Base-by-base conservation (phyloP, 2,888 invertebrate species). In the Lissocephala sabroskyi region DNA sequence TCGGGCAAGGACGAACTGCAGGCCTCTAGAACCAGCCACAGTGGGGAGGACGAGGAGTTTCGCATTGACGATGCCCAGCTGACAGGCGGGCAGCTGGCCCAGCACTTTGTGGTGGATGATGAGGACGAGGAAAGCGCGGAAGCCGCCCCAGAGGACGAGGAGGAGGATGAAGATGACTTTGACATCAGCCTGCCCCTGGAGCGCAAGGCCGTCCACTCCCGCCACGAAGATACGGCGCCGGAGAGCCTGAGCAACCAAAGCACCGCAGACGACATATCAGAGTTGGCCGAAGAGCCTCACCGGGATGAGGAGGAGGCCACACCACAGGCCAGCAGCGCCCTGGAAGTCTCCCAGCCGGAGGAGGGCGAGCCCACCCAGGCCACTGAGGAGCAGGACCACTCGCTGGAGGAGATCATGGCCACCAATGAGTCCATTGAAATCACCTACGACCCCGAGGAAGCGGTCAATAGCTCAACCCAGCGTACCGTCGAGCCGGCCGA, bases 221-320 rank as follows among this genome's bases (percentile, higher is more conserved):
- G 59, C 0, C 79, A 80, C 28, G 36, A 47, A 11, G 41, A 45
- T 5, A 50, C 59, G 5, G 11, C 1, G 3, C 39, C 49, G 2
- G 63, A 65, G 30, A 82, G 81, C 42, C 51, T 79, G 3, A 78
- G 75, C 32, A 82, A 83, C 49, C 82, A 85, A 52, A 82, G 82
- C 51, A 84, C 85, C 16, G 77, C 83, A 1, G 79, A 84, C 51
- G 84, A 85, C 62, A 81, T 84, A 0, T 84, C 84, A 0, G 85
- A 85, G 14, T 59, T 83, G 11, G 62, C 52, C 2, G 84, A 85
- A 26, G 84, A 84, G 26, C 59, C 60, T 7, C 40, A 49, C 3
- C 32, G 32, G n/a, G 30, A 41, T 3, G 41, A 43, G 11, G 9
- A 41, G 35, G 23, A 23, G 23, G 19, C 30, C 0, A 40, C 35